Base-by-base conservation (phyloP, 1,140 invertebrate genomes). In the Musca vetustissima region DNA sequence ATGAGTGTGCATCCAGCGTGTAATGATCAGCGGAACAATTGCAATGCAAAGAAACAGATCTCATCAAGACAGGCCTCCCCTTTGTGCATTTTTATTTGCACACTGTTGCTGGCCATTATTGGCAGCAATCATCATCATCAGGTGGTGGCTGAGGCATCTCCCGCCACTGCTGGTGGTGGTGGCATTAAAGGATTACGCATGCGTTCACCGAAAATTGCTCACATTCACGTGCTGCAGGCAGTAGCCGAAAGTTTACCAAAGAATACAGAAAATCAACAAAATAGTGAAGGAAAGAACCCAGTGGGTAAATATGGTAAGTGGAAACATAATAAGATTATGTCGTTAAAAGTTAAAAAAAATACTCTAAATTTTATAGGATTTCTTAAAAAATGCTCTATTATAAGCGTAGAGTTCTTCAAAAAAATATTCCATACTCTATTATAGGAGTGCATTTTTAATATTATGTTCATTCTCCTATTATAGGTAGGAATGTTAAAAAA, bases 271-370 rank as follows among this genome's bases (percentile, higher is more conserved):
- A n/a, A 72, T 71, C 72, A 32, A 15, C 43, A 59, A n/a, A 17
- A 66, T 48, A 50, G 32, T 52, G 24, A 64, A 68, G 43, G 47
- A 53, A 50, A 52, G 22, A 21, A 24, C 59, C 32, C 61, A 47
- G 21, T 50, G 48, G 68, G 68, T 22, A 65, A 66, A 69, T 69
- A 65, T 28, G 68, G 68, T 69, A 28, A 69, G 68, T 69, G 36
- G 11, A 43, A n/a, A n/a, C n/a, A n/a, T n/a, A n/a, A n/a, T n/a
- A n/a, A n/a, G n/a, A n/a, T n/a, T n/a, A n/a, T n/a, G n/a, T n/a
- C n/a, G n/a, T n/a, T n/a, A n/a, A n/a, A n/a, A n/a, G n/a, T n/a
- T n/a, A n/a, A n/a, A n/a, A n/a, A n/a, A n/a, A n/a, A n/a, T n/a
- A n/a, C n/a, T n/a, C n/a, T n/a, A n/a, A n/a, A n/a, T n/a, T n/a